Conservation (phyloP, 2,888 invertebrate species). For the Polydrusus cervinus region DNA sequence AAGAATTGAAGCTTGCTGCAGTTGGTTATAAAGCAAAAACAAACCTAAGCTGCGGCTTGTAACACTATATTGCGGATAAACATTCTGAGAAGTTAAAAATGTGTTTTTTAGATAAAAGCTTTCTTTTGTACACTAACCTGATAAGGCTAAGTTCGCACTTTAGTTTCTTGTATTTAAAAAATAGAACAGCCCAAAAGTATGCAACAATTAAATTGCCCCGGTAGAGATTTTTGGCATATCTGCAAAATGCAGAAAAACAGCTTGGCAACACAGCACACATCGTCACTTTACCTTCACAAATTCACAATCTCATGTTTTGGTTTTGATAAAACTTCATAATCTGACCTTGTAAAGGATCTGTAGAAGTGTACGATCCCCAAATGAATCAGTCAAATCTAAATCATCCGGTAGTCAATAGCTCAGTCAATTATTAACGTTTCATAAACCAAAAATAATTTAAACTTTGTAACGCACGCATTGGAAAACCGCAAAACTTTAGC, state of each 20-base stretch:
- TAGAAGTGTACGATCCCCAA: not conserved
- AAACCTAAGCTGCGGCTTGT: too few species aligned
- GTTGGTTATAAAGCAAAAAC: too few species aligned
- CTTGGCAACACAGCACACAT: not conserved
- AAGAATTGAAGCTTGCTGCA: too few species aligned
- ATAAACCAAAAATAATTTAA: slow-evolving; percentile 3
- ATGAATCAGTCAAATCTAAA: not conserved
- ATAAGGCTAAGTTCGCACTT: too few species aligned
- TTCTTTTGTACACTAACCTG: too few species aligned
- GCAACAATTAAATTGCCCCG: too few species aligned
- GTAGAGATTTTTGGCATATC: too few species aligned
- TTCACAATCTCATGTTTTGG: too few species aligned
- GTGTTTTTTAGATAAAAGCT: too few species aligned
- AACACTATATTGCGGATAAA: too few species aligned
- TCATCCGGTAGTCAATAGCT: slow-evolving; percentile 1
- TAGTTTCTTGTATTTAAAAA: too few species aligned
- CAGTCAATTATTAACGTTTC: not conserved
- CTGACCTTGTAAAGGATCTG: slow-evolving; percentile 26
- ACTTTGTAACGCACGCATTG: not conserved
- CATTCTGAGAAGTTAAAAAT: too few species aligned
- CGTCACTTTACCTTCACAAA: not conserved
- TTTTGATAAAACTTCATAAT: slow-evolving; percentile 15
- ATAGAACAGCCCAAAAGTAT: not conserved
- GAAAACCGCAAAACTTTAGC: not conserved
- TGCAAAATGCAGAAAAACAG: not conserved